Evolutionary conservation across 2,888 invertebrate species (phyloP), one percentile per base, ranked within the genome.

Genomic region (Ellobium chinense): DNA sequence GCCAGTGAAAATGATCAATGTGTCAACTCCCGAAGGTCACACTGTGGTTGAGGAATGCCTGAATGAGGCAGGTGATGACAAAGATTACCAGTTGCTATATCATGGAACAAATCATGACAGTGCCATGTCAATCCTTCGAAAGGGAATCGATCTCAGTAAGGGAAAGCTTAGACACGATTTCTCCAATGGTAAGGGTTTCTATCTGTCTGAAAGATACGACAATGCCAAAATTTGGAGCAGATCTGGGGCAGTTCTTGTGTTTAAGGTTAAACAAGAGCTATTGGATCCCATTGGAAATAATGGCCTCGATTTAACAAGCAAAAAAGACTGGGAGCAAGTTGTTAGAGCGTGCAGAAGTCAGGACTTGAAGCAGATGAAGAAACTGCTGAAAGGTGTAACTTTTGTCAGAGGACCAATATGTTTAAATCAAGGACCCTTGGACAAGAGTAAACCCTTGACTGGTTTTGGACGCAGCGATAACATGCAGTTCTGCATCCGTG

Each of bases 401-500:
- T 66, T 66, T 24, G 37, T 66, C n/a, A 24, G 24, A 37, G 66
- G 66, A 36, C 66, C 66, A 37, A 5, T 36, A 9, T 66, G 66
- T 37, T n/a, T n/a, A 12, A 66, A 66, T 37, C 66, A 34, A 37
- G 18, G n/a, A 24, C 14, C 18, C 12, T 3, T 66, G 24, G 12
- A 27, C 2, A 36, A 36, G n/a, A n/a, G 37, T 21, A 14, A 66
- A 21, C 36, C 24, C 12, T n/a, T 24, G 18, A 18, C 2, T 9
- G 36, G 12, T 9, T 37, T 37, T 36, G 66, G 24, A n/a, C 12
- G 24, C n/a, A 24, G 7, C 1, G 24, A 21, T 12, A n/a, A n/a
- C n/a, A 66, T 66, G 14, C 66, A 66, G 31, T n/a, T 66, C 7
- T 66, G 66, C 37, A 37, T 66, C 18, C 36, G 66, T 36, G 66